phyloP scores from a whole-genome alignment of 2,888 invertebrate species.

The Holacanthella duospinosa region DNA sequence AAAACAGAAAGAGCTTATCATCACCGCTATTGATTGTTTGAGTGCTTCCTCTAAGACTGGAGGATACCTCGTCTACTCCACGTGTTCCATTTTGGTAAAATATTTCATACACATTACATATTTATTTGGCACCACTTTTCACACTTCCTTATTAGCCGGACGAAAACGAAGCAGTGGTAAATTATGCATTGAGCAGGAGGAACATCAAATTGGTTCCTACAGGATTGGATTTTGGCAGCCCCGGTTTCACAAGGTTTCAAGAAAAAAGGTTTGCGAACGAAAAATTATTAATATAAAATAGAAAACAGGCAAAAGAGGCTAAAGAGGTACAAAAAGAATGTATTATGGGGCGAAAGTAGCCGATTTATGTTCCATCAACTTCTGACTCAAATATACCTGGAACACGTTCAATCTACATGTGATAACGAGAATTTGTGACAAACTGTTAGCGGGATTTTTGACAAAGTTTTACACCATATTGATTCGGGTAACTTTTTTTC shows the following conservation, averaged over 20 bases:
- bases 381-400: too few species aligned
- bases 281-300: slow-evolving; percentile 10
- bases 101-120: too few species aligned
- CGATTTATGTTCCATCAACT: too few species aligned
- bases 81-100: slow-evolving; percentile 79
- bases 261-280: slow-evolving; percentile 49
- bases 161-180: slow-evolving; percentile 96
- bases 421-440: too few species aligned
- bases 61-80: slow-evolving; percentile 94
- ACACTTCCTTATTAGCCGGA: slow-evolving; percentile 57
- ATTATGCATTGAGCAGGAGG: slow-evolving; percentile 85
- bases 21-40: slow-evolving; percentile 93
- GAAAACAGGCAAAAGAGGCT: background rate
- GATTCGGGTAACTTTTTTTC: too few species aligned
- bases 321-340: too few species aligned
- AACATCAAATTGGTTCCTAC: slow-evolving; percentile 83
- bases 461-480: too few species aligned
- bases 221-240: slow-evolving; percentile 87
- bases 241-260: slow-evolving; percentile 83
- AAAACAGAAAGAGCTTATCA: slow-evolving; percentile 78
- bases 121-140: slow-evolving; percentile 3
- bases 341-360: background rate
- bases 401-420: too few species aligned
- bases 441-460: too few species aligned
- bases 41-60: slow-evolving; percentile 85